A percentile compares a stretch with the other conserved stretches of the same genome.
Conservation (phyloP, 2,888 invertebrate genomes). For the Hirudinaria manillensis region DNA sequence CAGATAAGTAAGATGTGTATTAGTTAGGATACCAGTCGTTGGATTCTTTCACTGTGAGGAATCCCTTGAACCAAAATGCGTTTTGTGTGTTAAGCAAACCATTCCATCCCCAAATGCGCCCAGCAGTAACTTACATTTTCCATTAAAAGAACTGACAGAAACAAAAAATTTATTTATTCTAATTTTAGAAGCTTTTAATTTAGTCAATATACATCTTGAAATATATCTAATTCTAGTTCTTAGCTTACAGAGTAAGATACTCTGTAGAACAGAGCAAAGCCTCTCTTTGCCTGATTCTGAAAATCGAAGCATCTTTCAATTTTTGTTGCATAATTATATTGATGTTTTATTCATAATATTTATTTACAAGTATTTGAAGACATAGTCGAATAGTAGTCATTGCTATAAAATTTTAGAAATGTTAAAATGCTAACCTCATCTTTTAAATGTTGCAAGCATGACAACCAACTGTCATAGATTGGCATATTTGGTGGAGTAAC, state of each 20-base stretch:
- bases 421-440: not conserved
- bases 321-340: too few relatives aligned
- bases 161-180: too few relatives aligned
- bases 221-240: conserved; percentile 5
- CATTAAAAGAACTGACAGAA: not conserved
- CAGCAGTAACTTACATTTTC: not conserved
- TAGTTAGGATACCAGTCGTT: too few relatives aligned
- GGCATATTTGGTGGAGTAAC: conserved; percentile 11
- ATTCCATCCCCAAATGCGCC: not conserved
- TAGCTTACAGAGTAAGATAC: conserved; percentile 11
- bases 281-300: conserved; percentile 30
- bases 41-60: conserved; percentile 14
- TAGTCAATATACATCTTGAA: too few relatives aligned
- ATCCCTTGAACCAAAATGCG: conserved; percentile 1
- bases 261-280: conserved; percentile 23
- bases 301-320: not conserved
- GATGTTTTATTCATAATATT: too few relatives aligned
- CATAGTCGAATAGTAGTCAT: too few relatives aligned
- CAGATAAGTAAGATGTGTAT: too few relatives aligned
- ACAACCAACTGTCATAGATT: conserved; percentile 1
- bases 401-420: not conserved
- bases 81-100: not conserved
- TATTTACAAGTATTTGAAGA: too few relatives aligned
- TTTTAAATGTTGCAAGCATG: conserved; percentile 16
- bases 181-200: too few relatives aligned